These are phyloP conservation scores for Pangasianodon hypophthalmus DNA, from an alignment of 2,113 vertebrate genomes.

Conservation along the genomic window DNA sequence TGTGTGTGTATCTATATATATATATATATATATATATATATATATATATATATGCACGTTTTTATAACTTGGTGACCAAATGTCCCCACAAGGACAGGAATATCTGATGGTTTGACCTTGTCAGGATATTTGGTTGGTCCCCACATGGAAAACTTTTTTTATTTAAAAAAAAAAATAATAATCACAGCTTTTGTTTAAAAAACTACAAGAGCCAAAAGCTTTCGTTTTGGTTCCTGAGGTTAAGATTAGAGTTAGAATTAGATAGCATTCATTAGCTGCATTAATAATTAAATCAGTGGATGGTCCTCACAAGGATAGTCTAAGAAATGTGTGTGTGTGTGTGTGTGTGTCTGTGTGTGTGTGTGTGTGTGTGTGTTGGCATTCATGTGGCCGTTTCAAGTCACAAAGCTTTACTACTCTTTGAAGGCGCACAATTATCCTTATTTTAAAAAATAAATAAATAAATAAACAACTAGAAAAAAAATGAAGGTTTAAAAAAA, in stretches of 20 bases:
- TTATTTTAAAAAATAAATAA: slow-evolving; percentile 24
- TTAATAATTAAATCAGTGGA: not conserved
- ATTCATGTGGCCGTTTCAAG: slow-evolving; percentile 49
- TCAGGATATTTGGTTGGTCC: not conserved
- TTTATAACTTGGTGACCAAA: not conserved
- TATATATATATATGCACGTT: not conserved
- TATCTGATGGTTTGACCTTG: not conserved
- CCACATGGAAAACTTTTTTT: not conserved
- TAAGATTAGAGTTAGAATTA: not conserved
- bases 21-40: not conserved
- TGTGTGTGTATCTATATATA: slow-evolving; percentile 49
- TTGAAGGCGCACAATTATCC: not conserved
- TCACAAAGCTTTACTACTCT: slow-evolving; percentile 55
- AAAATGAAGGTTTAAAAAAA: slow-evolving; percentile 57
- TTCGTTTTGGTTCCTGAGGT: not conserved
- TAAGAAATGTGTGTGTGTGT: not conserved
- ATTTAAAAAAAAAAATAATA: not conserved
- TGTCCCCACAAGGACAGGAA: not conserved
- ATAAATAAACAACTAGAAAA: slow-evolving; percentile 38
- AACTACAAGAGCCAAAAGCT: not conserved
- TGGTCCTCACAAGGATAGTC: not conserved
- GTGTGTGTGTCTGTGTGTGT: slow-evolving; percentile 1
- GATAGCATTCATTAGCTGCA: not conserved
- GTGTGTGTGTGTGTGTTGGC: slow-evolving; percentile 45
- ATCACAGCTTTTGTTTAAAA: not conserved